Evolutionary conservation across 2,797 vertebrate genomes (phyloP).

Genomic region (Cyclura pinguis): DNA sequence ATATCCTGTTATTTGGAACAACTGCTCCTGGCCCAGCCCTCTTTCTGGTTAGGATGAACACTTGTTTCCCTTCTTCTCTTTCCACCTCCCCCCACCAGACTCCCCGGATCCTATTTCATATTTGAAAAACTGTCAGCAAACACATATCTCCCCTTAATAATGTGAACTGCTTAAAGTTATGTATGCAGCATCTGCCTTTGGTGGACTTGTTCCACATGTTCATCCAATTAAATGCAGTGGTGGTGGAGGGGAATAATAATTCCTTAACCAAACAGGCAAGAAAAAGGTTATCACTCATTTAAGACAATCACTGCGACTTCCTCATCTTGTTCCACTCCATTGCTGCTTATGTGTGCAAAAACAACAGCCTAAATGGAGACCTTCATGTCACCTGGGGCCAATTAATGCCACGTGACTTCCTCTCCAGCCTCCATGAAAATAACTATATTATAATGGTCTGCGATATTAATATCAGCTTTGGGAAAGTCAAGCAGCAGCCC

Average conservation of each 20-base stretch:
- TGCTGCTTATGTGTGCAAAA: constrained; percentile 94
- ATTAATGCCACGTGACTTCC: constrained; percentile 99
- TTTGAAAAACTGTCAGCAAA: constrained; percentile 17
- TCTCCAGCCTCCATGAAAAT: constrained; percentile 97
- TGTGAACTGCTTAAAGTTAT: not conserved
- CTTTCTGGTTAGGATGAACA: not conserved
- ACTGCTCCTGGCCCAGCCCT: not conserved
- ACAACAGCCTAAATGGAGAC: constrained; percentile 94
- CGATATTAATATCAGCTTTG: constrained; percentile 99
- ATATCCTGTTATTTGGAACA: constrained; percentile 2
- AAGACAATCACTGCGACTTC: constrained; percentile 90
- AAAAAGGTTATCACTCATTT: constrained; percentile 79
- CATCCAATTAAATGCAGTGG: constrained; percentile 78
- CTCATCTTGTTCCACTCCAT: constrained; percentile 94
- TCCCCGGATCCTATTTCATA: constrained; percentile 12
- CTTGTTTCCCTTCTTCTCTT: not conserved
- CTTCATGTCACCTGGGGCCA: constrained; percentile 88
- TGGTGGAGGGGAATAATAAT: constrained; percentile 78
- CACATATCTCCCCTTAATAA: not conserved
- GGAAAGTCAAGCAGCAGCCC: constrained; percentile 90
- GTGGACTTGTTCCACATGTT: constrained; percentile 79
- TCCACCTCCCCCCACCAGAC: too few relatives aligned
- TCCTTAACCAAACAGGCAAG: constrained; percentile 89
- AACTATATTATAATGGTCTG: constrained; percentile 98
- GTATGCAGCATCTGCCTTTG: not conserved